phyloP scores from a whole-genome alignment of 2,888 invertebrate species.

The Embidobia sp. region DNA sequence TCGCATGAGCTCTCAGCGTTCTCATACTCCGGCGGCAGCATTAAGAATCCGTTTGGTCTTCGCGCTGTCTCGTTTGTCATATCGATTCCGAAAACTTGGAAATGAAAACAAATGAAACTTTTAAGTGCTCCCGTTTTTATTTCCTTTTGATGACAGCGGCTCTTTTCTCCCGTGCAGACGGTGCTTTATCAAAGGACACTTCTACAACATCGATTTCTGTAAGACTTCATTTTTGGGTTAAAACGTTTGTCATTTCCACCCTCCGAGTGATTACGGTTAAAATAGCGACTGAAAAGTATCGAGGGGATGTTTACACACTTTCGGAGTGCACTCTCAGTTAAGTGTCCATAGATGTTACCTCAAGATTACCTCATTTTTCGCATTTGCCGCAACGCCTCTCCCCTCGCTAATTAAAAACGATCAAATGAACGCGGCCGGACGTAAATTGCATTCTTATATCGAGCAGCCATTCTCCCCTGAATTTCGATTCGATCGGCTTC shows the following conservation, averaged over 20 bases:
- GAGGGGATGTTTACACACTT: constrained; percentile 45
- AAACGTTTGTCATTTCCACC: constrained; percentile 57
- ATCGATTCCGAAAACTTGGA: constrained; percentile 43
- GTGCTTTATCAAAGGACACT: constrained; percentile 43
- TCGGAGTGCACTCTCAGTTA: constrained; percentile 45
- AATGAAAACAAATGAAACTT: constrained; percentile 59
- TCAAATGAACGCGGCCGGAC: constrained; percentile 33
- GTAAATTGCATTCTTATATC: constrained; percentile 24
- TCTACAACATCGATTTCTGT: constrained; percentile 44
- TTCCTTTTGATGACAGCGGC: constrained; percentile 33
- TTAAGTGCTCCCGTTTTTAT: constrained; percentile 45
- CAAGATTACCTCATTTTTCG: constrained; percentile 50
- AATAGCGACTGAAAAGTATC: constrained; percentile 38
- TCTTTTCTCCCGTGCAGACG: constrained; percentile 24
- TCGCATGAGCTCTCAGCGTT: background rate
- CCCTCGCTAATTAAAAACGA: constrained; percentile 45
- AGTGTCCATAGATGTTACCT: constrained; percentile 59
- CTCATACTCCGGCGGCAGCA: constrained; percentile 6
- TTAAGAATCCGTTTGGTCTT: constrained; percentile 17
- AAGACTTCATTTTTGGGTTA: constrained; percentile 56
- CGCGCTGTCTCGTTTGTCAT: constrained; percentile 42
- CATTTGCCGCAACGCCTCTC: constrained; percentile 35
- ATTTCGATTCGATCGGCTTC: too few relatives aligned
- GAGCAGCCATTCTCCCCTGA: too few relatives aligned
- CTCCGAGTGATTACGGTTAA: constrained; percentile 40